phyloP scores from a whole-genome alignment of 2,888 invertebrate species.

The Neoascia interrupta region DNA sequence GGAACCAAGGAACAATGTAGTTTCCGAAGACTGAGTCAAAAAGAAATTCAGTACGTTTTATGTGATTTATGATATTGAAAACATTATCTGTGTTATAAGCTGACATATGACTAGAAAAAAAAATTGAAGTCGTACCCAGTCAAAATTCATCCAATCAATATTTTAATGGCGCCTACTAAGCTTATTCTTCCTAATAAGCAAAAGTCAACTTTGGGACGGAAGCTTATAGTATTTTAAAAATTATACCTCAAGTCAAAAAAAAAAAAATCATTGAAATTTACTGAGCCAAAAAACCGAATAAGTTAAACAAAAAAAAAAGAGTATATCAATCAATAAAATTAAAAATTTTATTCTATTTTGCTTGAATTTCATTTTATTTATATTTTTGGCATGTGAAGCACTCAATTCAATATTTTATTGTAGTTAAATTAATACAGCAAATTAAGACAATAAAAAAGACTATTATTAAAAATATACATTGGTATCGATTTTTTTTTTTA shows the following conservation, averaged over 20 bases:
- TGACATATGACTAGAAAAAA: no score
- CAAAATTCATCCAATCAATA: no score
- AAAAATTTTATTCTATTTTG: neutral
- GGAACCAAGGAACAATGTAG: no score
- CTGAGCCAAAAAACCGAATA: constrained; percentile 1
- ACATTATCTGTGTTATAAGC: no score
- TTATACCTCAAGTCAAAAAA: neutral
- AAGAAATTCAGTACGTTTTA: no score
- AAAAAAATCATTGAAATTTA: neutral
- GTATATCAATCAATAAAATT: neutral
- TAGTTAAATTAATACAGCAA: neutral
- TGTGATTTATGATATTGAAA: no score
- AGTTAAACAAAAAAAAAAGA: neutral
- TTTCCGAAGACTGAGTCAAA: no score
- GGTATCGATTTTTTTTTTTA: constrained; percentile 36
- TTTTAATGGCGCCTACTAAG: no score
- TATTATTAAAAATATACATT: constrained; percentile 15
- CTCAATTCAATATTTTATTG: constrained; percentile 17
- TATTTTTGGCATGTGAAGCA: constrained; percentile 47
- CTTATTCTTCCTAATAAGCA: no score
- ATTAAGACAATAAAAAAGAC: neutral
- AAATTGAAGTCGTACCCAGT: no score
- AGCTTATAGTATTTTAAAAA: no score
- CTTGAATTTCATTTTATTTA: constrained; percentile 4
- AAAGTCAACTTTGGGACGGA: no score